A percentile compares a stretch with the other conserved stretches of the same genome.
Evolutionary conservation across 2,113 vertebrate species (phyloP).

Genomic region (Taurulus bubalis): DNA sequence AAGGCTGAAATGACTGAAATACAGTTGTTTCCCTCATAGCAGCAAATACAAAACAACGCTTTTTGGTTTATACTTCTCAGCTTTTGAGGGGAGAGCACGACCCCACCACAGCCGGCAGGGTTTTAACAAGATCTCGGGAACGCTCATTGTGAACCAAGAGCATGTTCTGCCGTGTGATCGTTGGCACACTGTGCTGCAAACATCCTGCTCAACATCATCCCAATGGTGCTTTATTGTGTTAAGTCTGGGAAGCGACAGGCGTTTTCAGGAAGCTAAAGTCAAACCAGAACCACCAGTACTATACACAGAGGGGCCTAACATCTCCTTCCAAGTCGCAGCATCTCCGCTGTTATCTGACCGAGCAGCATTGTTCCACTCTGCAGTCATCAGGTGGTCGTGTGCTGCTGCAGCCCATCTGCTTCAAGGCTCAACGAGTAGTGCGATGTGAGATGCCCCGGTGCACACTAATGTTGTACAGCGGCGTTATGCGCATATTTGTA

Average conservation of each 20-base stretch:
- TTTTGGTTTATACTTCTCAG: background rate
- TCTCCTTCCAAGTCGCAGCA: background rate
- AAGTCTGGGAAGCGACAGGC: conserved; percentile 1
- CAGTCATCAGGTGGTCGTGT: conserved; percentile 33
- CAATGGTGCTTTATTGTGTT: conserved; percentile 10
- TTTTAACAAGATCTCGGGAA: background rate
- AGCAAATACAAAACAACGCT: background rate
- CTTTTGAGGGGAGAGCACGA: background rate
- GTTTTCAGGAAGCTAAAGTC: background rate
- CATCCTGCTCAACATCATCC: conserved; percentile 31
- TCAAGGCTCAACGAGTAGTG: conserved; percentile 36
- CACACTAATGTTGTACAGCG: conserved; percentile 50
- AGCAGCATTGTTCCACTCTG: conserved; percentile 20
- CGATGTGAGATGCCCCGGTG: conserved; percentile 32
- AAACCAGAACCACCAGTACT: conserved; percentile 4
- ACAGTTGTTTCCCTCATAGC: background rate
- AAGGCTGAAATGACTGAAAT: background rate
- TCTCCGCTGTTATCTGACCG: background rate
- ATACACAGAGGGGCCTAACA: background rate
- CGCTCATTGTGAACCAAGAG: conserved; percentile 2
- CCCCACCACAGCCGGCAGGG: background rate
- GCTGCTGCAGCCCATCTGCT: conserved; percentile 55
- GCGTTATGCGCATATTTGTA: conserved; percentile 43
- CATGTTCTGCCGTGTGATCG: conserved; percentile 13
- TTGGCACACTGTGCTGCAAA: conserved; percentile 18